Conservation (phyloP, 2,888 invertebrate species). For the Metellina segmentata region DNA sequence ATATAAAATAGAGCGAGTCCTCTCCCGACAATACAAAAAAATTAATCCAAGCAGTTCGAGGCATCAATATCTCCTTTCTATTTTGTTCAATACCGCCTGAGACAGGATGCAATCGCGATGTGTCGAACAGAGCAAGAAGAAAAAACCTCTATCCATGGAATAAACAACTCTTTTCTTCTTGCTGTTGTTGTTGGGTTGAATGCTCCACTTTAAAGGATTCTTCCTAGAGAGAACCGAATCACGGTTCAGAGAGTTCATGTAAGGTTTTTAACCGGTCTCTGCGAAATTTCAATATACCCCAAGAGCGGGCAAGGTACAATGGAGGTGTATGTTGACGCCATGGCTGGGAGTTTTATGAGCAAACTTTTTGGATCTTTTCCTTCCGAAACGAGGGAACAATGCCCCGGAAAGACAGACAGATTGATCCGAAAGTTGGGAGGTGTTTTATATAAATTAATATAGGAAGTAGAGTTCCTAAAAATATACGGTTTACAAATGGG, state of each 20-base stretch:
- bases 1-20: constrained; percentile 25
- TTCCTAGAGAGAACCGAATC: constrained; percentile 27
- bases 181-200: constrained; percentile 9
- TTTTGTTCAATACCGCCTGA: constrained; percentile 40
- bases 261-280: constrained; percentile 60
- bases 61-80: constrained; percentile 53
- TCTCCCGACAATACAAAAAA: constrained; percentile 33
- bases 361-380: constrained; percentile 19
- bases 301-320: constrained; percentile 27
- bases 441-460: background rate
- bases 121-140: constrained; percentile 22
- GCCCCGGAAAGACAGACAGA: constrained; percentile 10
- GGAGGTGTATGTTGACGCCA: background rate
- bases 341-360: constrained; percentile 16
- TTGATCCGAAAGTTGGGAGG: background rate
- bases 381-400: constrained; percentile 38
- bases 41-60: constrained; percentile 49
- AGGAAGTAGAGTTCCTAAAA: background rate
- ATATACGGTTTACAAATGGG: background rate
- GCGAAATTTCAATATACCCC: constrained; percentile 73
- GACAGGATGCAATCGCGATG: constrained; percentile 38
- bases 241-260: constrained; percentile 60
- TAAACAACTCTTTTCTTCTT: constrained; percentile 56
- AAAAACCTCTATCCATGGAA: constrained; percentile 32
- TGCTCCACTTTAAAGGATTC: constrained; percentile 56